Conservation (phyloP, 2,888 invertebrate species). For the Noctua janthe region DNA sequence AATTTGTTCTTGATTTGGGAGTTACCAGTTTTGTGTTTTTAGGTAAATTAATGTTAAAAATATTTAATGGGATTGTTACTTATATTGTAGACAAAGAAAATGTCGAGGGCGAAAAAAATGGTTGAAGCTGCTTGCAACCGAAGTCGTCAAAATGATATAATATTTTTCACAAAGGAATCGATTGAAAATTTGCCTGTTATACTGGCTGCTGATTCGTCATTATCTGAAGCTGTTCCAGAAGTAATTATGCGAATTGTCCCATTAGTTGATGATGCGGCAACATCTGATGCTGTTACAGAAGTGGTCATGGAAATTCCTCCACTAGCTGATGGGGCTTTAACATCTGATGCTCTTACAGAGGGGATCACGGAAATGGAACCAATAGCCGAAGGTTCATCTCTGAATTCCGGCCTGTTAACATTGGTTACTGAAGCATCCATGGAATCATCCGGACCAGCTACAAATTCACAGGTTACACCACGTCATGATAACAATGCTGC, state of each 20-base stretch:
- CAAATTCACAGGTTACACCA: constrained; percentile 39
- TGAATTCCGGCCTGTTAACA: constrained; percentile 41
- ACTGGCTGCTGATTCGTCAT: constrained; percentile 39
- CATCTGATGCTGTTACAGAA: constrained; percentile 17
- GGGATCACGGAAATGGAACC: constrained; percentile 38
- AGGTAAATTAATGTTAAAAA: constrained; percentile 37
- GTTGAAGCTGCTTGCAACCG: constrained; percentile 40
- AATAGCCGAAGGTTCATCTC: constrained; percentile 39
- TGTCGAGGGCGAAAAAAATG: constrained; percentile 36
- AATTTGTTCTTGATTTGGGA: constrained; percentile 38
- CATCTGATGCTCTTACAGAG: neutral
- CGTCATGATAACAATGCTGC: constrained; percentile 42
- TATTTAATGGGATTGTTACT: constrained; percentile 34
- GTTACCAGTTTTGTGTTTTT: constrained; percentile 36
- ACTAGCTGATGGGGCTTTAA: too few species aligned
- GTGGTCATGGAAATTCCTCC: too few species aligned
- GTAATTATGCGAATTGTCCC: constrained; percentile 1
- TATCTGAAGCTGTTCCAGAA: constrained; percentile 27
- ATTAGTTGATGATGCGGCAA: constrained; percentile 2
- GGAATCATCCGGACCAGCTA: constrained; percentile 43
- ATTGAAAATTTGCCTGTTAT: constrained; percentile 43
- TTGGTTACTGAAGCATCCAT: constrained; percentile 41
- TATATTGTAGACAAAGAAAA: constrained; percentile 36
- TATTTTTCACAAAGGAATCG: constrained; percentile 43
- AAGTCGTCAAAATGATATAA: constrained; percentile 34